Conservation (phyloP, 2,888 invertebrate genomes). For the Nebria brevicollis region DNA sequence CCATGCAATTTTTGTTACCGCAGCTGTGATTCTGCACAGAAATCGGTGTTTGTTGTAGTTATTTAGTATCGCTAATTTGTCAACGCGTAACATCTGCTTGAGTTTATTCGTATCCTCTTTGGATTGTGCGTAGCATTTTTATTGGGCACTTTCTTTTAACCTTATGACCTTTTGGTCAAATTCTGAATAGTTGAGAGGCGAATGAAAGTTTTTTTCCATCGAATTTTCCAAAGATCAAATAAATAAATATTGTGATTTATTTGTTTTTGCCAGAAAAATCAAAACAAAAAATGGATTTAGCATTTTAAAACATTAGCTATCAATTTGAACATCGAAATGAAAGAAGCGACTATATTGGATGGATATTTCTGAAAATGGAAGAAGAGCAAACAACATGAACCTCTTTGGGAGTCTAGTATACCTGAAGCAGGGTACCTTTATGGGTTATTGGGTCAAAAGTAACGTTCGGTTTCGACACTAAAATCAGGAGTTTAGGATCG, state of each 20-base stretch:
- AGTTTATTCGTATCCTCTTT: slow-evolving; percentile 9
- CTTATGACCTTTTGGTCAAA: slow-evolving; percentile 34
- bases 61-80: slow-evolving; percentile 41
- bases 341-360: no score
- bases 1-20: slow-evolving; percentile 33
- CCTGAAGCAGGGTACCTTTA: slow-evolving; percentile 52
- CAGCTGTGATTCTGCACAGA: slow-evolving; percentile 23
- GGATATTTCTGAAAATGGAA: no score
- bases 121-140: slow-evolving; percentile 23
- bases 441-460: slow-evolving; percentile 57
- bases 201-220: slow-evolving; percentile 35
- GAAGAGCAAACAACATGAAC: no score
- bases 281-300: background rate
- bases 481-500: slow-evolving; percentile 47
- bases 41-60: slow-evolving; percentile 18
- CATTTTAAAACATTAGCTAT: background rate
- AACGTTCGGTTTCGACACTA: slow-evolving; percentile 50
- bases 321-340: no score
- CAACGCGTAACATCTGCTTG: slow-evolving; percentile 32
- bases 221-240: slow-evolving; percentile 20
- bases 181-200: slow-evolving; percentile 23
- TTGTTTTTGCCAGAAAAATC: background rate
- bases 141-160: slow-evolving; percentile 36
- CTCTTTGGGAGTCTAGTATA: slow-evolving; percentile 15
- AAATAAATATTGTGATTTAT: slow-evolving; percentile 38